These are phyloP conservation scores for Sebastes hubbsi DNA, from an alignment of 2,797 vertebrate genomes.

Conservation along the genomic window DNA sequence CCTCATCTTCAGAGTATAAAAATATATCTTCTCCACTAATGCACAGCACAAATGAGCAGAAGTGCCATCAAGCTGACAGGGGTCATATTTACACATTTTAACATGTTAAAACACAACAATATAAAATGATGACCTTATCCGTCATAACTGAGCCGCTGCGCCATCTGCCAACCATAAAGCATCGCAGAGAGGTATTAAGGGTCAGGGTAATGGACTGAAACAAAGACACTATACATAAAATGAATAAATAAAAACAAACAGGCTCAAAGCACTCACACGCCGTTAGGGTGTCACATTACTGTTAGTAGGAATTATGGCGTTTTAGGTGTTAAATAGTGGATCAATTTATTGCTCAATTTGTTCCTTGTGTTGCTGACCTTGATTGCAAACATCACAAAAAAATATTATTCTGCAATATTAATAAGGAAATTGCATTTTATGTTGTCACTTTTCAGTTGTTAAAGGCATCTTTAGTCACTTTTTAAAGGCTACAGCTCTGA, in stretches of 20 bases:
- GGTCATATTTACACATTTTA: not conserved
- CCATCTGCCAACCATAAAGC: constrained; percentile 37
- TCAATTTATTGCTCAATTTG: not conserved
- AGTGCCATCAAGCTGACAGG: not conserved
- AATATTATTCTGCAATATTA: not conserved
- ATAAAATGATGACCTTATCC: not conserved
- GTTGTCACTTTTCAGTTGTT: not conserved
- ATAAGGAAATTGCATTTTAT: constrained; percentile 4
- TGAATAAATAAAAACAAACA: not conserved
- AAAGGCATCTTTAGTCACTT: not conserved
- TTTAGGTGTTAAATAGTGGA: not conserved
- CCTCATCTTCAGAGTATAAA: not conserved
- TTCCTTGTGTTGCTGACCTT: not conserved
- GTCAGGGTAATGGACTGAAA: constrained; percentile 36
- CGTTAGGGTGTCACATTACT: not conserved
- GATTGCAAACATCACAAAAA: not conserved
- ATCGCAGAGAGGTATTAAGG: not conserved
- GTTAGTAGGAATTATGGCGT: not conserved
- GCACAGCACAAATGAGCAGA: not conserved
- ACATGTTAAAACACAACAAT: not conserved
- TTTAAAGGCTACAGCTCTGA: not conserved
- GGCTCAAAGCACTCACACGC: not conserved
- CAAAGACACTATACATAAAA: constrained; percentile 2
- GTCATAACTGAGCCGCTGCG: constrained; percentile 1
- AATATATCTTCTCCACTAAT: not conserved